Evolutionary conservation across 2,797 vertebrate species (phyloP).

Genomic region (Poliocrania exsul): DNA sequence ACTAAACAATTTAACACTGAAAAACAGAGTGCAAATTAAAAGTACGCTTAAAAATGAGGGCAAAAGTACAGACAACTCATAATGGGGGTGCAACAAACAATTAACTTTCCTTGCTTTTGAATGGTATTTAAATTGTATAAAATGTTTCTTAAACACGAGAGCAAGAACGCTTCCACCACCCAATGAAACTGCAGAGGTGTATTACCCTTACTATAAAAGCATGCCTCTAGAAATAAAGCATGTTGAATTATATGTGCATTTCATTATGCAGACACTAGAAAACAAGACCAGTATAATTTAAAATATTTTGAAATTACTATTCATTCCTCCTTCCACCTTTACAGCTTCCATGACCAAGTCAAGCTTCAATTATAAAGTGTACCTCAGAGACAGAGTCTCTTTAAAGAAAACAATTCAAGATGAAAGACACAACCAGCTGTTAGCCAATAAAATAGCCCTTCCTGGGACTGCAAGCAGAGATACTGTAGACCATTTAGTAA

Average conservation of each 20-base stretch:
- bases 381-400: not conserved
- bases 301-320: not conserved
- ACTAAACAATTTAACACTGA: conserved; percentile 37
- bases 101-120: conserved; percentile 75
- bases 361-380: not conserved
- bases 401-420: not conserved
- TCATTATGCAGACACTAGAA: not conserved
- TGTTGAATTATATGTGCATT: not conserved
- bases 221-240: not conserved
- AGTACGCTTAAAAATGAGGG: conserved; percentile 40
- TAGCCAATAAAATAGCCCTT: not conserved
- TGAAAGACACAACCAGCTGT: not conserved
- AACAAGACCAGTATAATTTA: not conserved
- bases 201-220: not conserved
- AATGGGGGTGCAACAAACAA: conserved; percentile 74
- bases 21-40: conserved; percentile 27
- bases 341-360: not conserved
- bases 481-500: not conserved
- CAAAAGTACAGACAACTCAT: conserved; percentile 44
- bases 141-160: not conserved
- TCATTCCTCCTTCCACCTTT: not conserved
- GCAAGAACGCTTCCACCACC: not conserved
- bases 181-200: not conserved
- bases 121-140: not conserved
- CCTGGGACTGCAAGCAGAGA: not conserved